Percentiles rank a stretch among this genome's conserved stretches.
phyloP scores from a whole-genome alignment of 2,888 invertebrate species.

The Amblyjoppa fuscipennis region DNA sequence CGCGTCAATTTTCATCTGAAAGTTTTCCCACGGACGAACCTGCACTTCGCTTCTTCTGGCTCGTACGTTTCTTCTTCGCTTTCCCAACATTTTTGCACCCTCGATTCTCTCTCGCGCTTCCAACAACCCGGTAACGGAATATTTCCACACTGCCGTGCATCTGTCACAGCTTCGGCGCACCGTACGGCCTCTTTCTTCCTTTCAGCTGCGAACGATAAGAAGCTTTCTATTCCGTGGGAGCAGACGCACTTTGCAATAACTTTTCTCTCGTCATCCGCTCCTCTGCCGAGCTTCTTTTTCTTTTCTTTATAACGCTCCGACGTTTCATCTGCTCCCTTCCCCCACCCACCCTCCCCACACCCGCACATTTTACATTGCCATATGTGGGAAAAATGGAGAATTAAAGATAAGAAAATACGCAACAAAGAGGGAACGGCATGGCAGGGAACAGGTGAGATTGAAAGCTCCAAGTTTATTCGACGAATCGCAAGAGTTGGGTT shows the following conservation, averaged over 20 bases:
- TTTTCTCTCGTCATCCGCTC: slow-evolving; percentile 48
- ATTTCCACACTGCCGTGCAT: slow-evolving; percentile 34
- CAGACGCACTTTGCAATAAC: slow-evolving; percentile 69
- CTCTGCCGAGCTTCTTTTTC: slow-evolving; percentile 3
- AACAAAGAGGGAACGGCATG: neutral
- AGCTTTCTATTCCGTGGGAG: slow-evolving; percentile 62
- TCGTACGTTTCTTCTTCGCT: slow-evolving; percentile 8
- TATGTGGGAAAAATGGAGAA: slow-evolving; percentile 9
- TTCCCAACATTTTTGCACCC: slow-evolving; percentile 16
- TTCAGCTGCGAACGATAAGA: slow-evolving; percentile 54
- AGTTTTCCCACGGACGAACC: slow-evolving; percentile 61
- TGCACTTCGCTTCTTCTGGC: slow-evolving; percentile 15
- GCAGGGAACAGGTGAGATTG: slow-evolving; percentile 31
- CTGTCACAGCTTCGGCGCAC: slow-evolving; percentile 27
- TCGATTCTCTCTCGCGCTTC: slow-evolving; percentile 46
- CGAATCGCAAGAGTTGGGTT: neutral
- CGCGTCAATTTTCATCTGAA: slow-evolving; percentile 72
- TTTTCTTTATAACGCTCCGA: slow-evolving; percentile 32
- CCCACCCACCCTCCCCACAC: neutral
- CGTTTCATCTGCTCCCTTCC: slow-evolving; percentile 35
- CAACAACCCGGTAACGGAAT: slow-evolving; percentile 35
- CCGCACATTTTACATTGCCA: slow-evolving; percentile 49
- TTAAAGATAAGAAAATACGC: slow-evolving; percentile 13
- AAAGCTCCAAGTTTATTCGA: slow-evolving; percentile 12
- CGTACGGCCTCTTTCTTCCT: slow-evolving; percentile 34